These are phyloP conservation scores for Athalia cordata DNA, from an alignment of 2,888 invertebrate species.

Conservation along the genomic window DNA sequence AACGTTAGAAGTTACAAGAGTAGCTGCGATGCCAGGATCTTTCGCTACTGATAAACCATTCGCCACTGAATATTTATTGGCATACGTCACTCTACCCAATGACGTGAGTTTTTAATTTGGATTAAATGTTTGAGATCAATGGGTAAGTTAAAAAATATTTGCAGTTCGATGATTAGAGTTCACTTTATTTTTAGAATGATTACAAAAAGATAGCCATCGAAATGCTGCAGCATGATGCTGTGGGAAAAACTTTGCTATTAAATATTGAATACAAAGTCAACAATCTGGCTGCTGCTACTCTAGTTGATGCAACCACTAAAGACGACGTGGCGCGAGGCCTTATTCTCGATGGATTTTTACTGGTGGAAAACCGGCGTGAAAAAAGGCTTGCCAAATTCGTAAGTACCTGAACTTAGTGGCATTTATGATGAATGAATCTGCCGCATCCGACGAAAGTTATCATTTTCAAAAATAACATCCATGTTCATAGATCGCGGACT, in stretches of 20 bases:
- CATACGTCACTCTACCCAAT: constrained; percentile 87
- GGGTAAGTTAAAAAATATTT: constrained; percentile 6
- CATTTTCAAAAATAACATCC: constrained; percentile 40
- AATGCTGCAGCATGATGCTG: constrained; percentile 77
- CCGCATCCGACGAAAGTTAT: not conserved
- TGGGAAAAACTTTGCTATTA: constrained; percentile 85
- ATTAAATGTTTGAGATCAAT: not conserved
- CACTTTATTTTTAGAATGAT: constrained; percentile 77
- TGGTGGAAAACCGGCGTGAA: constrained; percentile 88
- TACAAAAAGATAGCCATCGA: constrained; percentile 85
- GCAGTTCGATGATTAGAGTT: not conserved
- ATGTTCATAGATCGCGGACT: constrained; percentile 80
- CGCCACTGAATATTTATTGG: constrained; percentile 91
- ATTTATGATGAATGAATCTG: not conserved
- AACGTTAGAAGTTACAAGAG: constrained; percentile 80
- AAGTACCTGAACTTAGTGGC: constrained; percentile 59
- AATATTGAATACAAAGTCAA: constrained; percentile 86
- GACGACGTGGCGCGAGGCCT: constrained; percentile 86
- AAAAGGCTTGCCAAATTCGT: constrained; percentile 87
- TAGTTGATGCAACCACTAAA: constrained; percentile 78
- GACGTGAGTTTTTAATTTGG: constrained; percentile 79
- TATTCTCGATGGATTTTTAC: constrained; percentile 88
- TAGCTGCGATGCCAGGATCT: constrained; percentile 89
- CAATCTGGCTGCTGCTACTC: constrained; percentile 76
- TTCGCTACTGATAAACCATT: constrained; percentile 85